These are phyloP conservation scores for Phylloscopus collybita DNA, from an alignment of 2,797 vertebrate species.

Conservation along the genomic window DNA sequence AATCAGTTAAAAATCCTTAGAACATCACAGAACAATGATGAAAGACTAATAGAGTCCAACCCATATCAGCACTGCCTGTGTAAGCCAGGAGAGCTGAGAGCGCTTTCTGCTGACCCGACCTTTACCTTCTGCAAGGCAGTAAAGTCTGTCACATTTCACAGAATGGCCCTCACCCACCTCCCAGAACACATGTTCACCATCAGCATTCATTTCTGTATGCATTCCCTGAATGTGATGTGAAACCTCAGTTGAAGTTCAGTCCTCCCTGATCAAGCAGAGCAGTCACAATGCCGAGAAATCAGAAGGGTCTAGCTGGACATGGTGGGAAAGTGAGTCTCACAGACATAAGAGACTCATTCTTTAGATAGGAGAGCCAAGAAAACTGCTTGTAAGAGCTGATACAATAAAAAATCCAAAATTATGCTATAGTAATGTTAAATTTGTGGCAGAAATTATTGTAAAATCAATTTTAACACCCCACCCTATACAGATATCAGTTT, in stretches of 20 bases:
- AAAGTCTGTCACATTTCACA: neutral
- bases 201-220: neutral
- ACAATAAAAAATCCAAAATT: neutral
- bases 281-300: neutral
- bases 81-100: neutral
- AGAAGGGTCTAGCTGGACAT: neutral
- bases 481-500: neutral
- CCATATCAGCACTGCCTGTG: neutral
- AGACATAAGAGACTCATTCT: neutral
- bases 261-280: neutral
- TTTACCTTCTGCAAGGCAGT: neutral
- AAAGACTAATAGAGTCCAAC: neutral
- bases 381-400: neutral
- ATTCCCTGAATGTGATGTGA: neutral
- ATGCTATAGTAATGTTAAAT: neutral
- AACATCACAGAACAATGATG: neutral
- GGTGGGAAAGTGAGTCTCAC: neutral
- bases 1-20: neutral
- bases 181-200: neutral
- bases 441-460: neutral
- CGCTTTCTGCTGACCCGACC: neutral
- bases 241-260: neutral
- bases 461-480: neutral
- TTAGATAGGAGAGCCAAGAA: neutral
- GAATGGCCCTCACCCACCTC: neutral